Evolutionary conservation across 2,113 vertebrate genomes (phyloP).

Genomic region (Calonectris borealis): DNA sequence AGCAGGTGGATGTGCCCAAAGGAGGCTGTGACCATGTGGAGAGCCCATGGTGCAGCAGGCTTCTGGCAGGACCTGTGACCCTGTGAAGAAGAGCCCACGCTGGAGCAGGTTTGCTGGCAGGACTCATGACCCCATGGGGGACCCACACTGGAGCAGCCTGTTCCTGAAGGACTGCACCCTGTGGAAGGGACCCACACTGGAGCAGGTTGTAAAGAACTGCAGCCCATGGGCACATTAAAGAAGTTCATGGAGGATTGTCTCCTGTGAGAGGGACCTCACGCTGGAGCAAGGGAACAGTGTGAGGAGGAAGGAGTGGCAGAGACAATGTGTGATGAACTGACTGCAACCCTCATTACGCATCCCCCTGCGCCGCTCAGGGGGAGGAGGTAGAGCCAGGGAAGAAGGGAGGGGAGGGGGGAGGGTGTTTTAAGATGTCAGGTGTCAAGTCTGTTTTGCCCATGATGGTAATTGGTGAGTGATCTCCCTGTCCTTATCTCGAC

Average conservation of each 20-base stretch:
- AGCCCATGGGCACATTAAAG: not conserved
- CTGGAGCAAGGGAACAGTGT: not conserved
- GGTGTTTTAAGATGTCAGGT: not conserved
- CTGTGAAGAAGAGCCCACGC: not conserved
- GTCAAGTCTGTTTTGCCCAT: not conserved
- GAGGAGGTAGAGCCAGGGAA: not conserved
- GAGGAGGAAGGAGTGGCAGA: not conserved
- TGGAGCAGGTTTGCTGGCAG: not conserved
- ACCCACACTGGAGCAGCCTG: not conserved
- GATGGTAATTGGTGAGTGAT: not conserved
- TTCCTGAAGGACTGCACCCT: not conserved
- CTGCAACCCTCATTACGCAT: rapidly evolving
- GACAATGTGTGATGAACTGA: not conserved
- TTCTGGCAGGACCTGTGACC: not conserved
- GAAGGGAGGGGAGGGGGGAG: not conserved
- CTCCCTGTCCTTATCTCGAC: not conserved
- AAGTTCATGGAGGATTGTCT: not conserved
- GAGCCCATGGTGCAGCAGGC: too few relatives aligned
- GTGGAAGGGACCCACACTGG: too few relatives aligned
- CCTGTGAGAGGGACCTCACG: rapidly evolving
- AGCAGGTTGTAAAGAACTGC: too few relatives aligned
- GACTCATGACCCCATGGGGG: not conserved
- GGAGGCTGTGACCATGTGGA: not conserved
- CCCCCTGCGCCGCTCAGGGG: rapidly evolving
- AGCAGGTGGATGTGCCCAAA: not conserved